phyloP scores from a whole-genome alignment of 2,888 invertebrate genomes.

The Melanargia galathea region DNA sequence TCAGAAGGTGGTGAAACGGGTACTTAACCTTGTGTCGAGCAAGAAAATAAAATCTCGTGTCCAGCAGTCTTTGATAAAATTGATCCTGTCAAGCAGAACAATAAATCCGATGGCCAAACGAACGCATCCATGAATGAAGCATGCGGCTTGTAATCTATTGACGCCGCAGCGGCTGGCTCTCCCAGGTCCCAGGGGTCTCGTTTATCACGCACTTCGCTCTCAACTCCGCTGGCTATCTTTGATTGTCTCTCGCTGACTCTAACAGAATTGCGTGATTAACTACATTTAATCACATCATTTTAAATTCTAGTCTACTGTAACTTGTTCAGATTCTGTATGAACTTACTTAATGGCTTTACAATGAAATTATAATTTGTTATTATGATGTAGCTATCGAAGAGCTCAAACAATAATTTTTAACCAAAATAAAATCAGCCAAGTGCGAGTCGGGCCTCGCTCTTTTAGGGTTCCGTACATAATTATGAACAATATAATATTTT shows the following conservation, averaged over 20 bases:
- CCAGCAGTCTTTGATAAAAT: not conserved
- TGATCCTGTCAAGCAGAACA: not conserved
- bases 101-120: slow-evolving; percentile 18
- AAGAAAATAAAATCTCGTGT: no score
- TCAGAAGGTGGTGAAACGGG: no score
- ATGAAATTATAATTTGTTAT: no score
- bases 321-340: not conserved
- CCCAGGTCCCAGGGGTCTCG: slow-evolving; percentile 28
- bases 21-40: no score
- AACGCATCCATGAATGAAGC: slow-evolving; percentile 25
- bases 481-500: no score
- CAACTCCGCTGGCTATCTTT: slow-evolving; percentile 3
- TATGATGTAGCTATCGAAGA: no score
- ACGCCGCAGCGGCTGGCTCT: slow-evolving; percentile 23
- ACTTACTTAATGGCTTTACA: no score
- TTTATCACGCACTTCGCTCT: slow-evolving; percentile 28
- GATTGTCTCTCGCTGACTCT: slow-evolving; percentile 10
- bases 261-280: slow-evolving; percentile 3
- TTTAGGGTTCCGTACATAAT: no score
- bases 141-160: slow-evolving; percentile 34
- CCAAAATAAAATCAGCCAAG: no score
- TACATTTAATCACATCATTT: not conserved
- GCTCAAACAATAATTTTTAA: no score
- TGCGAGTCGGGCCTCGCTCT: no score
- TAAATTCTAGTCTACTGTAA: not conserved